Evolutionary conservation across 2,113 vertebrate species (phyloP).

Genomic region (Forbesichthys agassizii): DNA sequence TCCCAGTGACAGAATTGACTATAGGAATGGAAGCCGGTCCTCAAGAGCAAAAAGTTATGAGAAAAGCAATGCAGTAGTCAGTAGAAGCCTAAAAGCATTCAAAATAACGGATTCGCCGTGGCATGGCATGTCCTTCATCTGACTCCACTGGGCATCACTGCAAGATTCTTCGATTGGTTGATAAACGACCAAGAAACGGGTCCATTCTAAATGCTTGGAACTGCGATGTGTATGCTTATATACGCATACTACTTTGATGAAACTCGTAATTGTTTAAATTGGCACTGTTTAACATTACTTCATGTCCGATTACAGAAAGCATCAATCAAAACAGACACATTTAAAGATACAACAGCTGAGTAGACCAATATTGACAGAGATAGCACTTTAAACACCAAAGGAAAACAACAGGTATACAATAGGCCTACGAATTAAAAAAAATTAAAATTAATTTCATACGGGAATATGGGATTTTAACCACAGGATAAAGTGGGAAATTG

Average conservation of each 20-base stretch:
- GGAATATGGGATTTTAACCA: neutral
- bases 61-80: neutral
- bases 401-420: neutral
- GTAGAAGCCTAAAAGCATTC: conserved; percentile 1
- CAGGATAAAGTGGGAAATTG: neutral
- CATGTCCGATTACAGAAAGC: neutral
- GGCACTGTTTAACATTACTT: conserved; percentile 15
- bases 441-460: conserved; percentile 32
- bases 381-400: neutral
- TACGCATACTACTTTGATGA: neutral
- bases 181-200: conserved; percentile 44
- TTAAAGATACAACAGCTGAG: neutral
- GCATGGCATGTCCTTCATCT: conserved; percentile 53
- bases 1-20: neutral
- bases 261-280: conserved; percentile 14
- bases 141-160: conserved; percentile 46
- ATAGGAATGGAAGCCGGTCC: conserved; percentile 18
- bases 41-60: conserved; percentile 1
- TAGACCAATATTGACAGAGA: conserved; percentile 6
- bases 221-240: too few relatives aligned
- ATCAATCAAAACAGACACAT: neutral
- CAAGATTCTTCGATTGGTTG: conserved; percentile 8
- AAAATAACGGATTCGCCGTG: neutral
- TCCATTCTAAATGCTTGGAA: conserved; percentile 28
- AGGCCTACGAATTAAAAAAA: conserved; percentile 19